Conservation (phyloP, 2,888 invertebrate genomes). For the Limenitis camilla region DNA sequence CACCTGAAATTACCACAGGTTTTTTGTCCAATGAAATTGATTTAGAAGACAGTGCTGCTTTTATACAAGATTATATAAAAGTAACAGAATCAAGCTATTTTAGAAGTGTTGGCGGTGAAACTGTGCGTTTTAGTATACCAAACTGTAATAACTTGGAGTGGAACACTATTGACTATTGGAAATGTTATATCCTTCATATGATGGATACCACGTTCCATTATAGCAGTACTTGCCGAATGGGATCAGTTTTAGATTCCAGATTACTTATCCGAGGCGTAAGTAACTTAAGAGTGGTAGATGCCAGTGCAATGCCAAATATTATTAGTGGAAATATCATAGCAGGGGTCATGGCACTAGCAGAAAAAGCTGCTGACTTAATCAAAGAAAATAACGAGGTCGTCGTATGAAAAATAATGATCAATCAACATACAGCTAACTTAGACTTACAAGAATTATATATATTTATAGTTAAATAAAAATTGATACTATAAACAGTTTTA, state of each 20-base stretch:
- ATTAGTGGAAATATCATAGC: conserved; percentile 85
- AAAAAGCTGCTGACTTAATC: conserved; percentile 85
- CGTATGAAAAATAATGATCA: too few relatives aligned
- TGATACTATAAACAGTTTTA: too few relatives aligned
- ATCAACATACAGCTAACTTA: too few relatives aligned
- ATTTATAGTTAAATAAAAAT: too few relatives aligned
- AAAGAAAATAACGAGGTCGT: conserved; percentile 43
- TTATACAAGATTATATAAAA: conserved; percentile 29
- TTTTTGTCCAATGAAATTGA: conserved; percentile 29
- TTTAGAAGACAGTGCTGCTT: conserved; percentile 25
- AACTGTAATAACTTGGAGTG: conserved; percentile 20
- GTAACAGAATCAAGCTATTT: conserved; percentile 32
- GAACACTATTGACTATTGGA: conserved; percentile 26
- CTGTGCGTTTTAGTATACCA: conserved; percentile 27
- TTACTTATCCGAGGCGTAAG: conserved; percentile 31
- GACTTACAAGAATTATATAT: too few relatives aligned
- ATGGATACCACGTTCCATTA: conserved; percentile 33
- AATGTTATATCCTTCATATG: conserved; percentile 31
- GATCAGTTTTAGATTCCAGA: conserved; percentile 31
- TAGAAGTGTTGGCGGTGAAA: conserved; percentile 21
- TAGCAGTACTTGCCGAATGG: conserved; percentile 36
- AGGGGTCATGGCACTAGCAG: conserved; percentile 84
- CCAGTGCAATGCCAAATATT: conserved; percentile 83
- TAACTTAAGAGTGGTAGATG: conserved; percentile 76
- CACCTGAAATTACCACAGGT: conserved; percentile 28